Evolutionary conservation across 2,797 vertebrate genomes (phyloP).

Genomic region (Micropoecilia bifurca): DNA sequence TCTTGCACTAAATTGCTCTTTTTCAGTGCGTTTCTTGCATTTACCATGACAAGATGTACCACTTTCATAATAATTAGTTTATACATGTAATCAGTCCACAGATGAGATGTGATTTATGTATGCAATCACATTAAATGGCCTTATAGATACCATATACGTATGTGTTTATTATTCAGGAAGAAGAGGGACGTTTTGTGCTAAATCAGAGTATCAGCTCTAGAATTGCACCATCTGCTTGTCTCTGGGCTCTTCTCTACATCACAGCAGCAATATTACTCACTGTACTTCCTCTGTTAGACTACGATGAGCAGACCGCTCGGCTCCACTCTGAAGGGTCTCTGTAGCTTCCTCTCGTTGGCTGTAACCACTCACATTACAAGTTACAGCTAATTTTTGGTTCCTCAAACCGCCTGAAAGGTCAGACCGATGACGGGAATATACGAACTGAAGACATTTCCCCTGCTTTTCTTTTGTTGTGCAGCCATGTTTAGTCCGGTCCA

Average conservation of each 20-base stretch:
- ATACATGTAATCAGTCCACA: not conserved
- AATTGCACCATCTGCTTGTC: conserved; percentile 22
- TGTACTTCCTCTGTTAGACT: conserved; percentile 52
- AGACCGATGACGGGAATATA: not conserved
- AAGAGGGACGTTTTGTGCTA: not conserved
- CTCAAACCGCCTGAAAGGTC: conserved; percentile 28
- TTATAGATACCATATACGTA: not conserved
- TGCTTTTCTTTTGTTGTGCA: not conserved
- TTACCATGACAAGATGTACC: not conserved
- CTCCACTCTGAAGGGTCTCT: conserved; percentile 32
- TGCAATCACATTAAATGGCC: not conserved
- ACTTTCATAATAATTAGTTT: not conserved
- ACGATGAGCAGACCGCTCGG: conserved; percentile 42
- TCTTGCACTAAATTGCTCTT: not conserved
- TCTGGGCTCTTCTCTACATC: conserved; percentile 37
- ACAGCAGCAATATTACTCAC: conserved; percentile 43
- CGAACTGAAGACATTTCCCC: conserved; percentile 7
- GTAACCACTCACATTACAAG: conserved; percentile 29
- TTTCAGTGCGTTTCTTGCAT: not conserved
- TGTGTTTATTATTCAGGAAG: not conserved
- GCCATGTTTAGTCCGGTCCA: not conserved
- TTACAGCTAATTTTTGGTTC: conserved; percentile 34
- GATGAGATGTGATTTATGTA: not conserved
- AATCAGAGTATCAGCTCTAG: conserved; percentile 38
- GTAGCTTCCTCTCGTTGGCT: conserved; percentile 23